Evolutionary conservation across 2,797 vertebrate species (phyloP), one percentile per base, ranked within the genome.

Genomic region (Sorex maritimensis): DNA sequence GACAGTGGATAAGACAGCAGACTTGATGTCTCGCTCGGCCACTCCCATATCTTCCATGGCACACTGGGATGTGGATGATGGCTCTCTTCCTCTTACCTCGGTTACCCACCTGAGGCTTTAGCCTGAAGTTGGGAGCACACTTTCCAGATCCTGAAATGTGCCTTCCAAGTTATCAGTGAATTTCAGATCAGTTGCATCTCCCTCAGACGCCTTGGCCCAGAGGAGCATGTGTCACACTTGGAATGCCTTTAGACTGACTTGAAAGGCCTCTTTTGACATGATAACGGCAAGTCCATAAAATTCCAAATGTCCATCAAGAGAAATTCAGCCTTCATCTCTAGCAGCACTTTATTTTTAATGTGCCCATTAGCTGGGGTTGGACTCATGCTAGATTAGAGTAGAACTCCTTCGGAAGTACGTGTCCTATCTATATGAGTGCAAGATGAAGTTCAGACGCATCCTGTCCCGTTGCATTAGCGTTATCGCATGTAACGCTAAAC

Each of bases 401-500:
- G 86, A 96, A 96, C 90, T 96, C 96, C 96, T 96, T 95, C 83
- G 83, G 73, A 97, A 97, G 96, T 94, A 91, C 88, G 23, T 81
- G 94, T 95, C 95, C 88, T 92, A 93, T 97, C 96, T 86, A 30
- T 92, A 94, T 85, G 96, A 96, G 97, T 86, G 90, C 96, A 87
- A 97, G 97, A 98, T 96, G 93, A 97, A 97, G 97, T 97, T 95
- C 75, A 41, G 97, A 92, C 97, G 97, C 96, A 95, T 91, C 96
- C 49, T 9, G 92, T 97, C 98, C 97, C 86, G 90, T 97, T 96
- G 95, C 97, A 96, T 98, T 97, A 98, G 96, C 93, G 93, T 96
- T 97, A 97, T 97, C 96, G 94, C 96, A 94, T 90, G 96, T 97
- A 98, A 98, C 97, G 91, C 95, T 95, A 96, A 98, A 96, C 96